A percentile compares a stretch with the other conserved stretches of the same genome.
These are phyloP conservation scores for Melanotaenia maccullochi DNA, from an alignment of 2,797 vertebrate species.

Conservation along the genomic window DNA sequence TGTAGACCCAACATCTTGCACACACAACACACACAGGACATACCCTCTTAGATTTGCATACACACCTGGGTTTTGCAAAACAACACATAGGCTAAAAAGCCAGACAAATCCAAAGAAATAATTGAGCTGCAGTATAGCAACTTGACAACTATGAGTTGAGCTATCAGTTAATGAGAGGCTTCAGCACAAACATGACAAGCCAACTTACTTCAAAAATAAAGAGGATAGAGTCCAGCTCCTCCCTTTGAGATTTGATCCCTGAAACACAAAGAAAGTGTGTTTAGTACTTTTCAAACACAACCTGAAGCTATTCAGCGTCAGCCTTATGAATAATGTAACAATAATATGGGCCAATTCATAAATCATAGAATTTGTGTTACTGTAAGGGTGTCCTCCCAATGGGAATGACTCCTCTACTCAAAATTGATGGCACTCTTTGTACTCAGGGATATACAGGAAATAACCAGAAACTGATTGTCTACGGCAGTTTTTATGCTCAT, in stretches of 20 bases:
- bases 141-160: conserved; percentile 48
- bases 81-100: background rate
- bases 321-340: conserved; percentile 51
- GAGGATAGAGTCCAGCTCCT: conserved; percentile 99
- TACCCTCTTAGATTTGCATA: conserved; percentile 41
- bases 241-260: conserved; percentile 99
- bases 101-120: background rate
- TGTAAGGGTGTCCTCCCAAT: conserved; percentile 26
- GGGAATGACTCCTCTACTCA: conserved; percentile 7
- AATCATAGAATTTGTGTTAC: conserved; percentile 29
- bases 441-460: background rate
- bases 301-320: conserved; percentile 25
- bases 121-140: conserved; percentile 23
- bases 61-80: conserved; percentile 33
- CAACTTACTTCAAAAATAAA: conserved; percentile 99
- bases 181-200: conserved; percentile 25
- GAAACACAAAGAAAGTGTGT: conserved; percentile 70
- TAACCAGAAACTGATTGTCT: conserved; percentile 11
- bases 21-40: conserved; percentile 23
- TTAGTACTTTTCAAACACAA: conserved; percentile 42
- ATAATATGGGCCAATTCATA: conserved; percentile 26
- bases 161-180: conserved; percentile 22
- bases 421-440: background rate
- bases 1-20: conserved; percentile 34
- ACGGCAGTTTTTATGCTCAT: background rate